phyloP scores from a whole-genome alignment of 2,113 vertebrate genomes.

The Sylvia atricapilla region DNA sequence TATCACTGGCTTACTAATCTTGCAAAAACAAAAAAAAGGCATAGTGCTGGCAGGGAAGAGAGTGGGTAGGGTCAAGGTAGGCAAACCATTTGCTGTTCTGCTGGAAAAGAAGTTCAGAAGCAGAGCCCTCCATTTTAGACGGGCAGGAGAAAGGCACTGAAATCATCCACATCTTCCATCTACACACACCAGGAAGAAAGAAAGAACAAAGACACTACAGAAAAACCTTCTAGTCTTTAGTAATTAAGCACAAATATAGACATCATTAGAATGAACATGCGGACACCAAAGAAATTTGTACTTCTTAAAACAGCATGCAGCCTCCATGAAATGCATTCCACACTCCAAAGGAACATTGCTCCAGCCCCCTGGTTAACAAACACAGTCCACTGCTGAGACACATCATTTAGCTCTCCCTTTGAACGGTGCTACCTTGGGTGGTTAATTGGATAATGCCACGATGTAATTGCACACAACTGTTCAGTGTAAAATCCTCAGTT shows the following conservation, averaged over 20 bases:
- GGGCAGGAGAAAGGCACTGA: not conserved
- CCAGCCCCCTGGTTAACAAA: not conserved
- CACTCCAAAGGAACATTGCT: not conserved
- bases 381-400: not conserved
- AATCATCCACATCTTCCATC: not conserved
- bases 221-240: not conserved
- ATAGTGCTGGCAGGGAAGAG: not conserved
- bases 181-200: not conserved
- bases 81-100: not conserved
- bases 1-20: not conserved
- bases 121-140: not conserved
- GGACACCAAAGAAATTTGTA: not conserved
- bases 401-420: not conserved
- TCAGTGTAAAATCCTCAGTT: not conserved
- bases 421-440: conserved; percentile 16
- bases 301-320: not conserved
- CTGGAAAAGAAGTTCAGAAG: not conserved
- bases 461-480: conserved; percentile 8
- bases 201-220: not conserved
- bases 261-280: not conserved
- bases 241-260: not conserved
- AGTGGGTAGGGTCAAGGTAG: not conserved
- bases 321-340: not conserved
- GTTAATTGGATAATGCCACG: conserved; percentile 15
- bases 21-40: not conserved